Evolutionary conservation across 2,888 invertebrate genomes (phyloP), one percentile per base, ranked within the genome.

Genomic region (Tiliacea citrago): DNA sequence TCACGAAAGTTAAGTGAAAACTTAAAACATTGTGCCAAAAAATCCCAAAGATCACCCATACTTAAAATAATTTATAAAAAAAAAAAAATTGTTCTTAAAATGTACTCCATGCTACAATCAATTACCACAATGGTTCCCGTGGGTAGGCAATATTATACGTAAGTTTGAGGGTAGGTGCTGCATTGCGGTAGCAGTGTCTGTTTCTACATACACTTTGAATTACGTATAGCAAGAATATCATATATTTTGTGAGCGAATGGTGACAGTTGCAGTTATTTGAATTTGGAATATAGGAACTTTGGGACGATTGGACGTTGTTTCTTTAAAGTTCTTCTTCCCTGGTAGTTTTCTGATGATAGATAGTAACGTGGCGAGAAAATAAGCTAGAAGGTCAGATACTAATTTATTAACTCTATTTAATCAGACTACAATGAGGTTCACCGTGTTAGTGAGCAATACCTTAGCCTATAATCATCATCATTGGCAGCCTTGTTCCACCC

Each of bases 181-280:
- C 92, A 92, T 75, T 92, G 92, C 92, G 89, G 89, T 79, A 80
- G 45, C 63, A 45, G 39, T 66, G 55, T 71, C 68, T 82, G 57
- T 73, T 55, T 55, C 79, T 79, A 77, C 80, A 81, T 86, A 87
- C 80, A 86, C 82, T 89, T 87, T 92, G 89, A 91, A 90, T 91
- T 88, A 91, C 90, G 87, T 90, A 88, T 85, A 86, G 73, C 76
- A 72, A 87, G 86, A 86, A 87, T 72, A 71, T 80, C 21, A 42
- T 75, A 75, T 73, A 42, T 9, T 42, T 81, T 81, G 57, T 47
- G 53, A 51, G 63, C 16, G n/a, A 65, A 71, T 57, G 47, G 62
- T 81, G 82, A 83, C 81, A 77, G 51, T 68, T 79, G 77, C 78
- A 84, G 61, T 66, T 77, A 68, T 76, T 73, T 71, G 68, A 79